A percentile compares a stretch with the other conserved stretches of the same genome.
phyloP scores from a whole-genome alignment of 2,888 invertebrate genomes.

The Lucinisca nassula region DNA sequence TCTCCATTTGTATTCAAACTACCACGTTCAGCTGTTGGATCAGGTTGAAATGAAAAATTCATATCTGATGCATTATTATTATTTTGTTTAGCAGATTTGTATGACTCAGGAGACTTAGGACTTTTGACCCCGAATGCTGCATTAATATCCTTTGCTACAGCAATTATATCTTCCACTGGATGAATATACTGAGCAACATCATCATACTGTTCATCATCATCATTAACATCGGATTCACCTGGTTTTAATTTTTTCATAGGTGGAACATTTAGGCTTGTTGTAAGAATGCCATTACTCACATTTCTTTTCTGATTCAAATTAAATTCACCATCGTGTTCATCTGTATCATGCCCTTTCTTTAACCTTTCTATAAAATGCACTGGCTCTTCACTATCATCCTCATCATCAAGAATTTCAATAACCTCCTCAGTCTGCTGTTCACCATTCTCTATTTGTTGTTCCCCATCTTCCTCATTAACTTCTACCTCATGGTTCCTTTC shows the following conservation, averaged over 20 bases:
- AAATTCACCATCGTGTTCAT: not conserved
- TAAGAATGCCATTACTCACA: conserved; percentile 15
- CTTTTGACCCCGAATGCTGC: conserved; percentile 63
- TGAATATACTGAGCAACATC: conserved; percentile 45
- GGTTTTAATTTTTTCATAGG: conserved; percentile 50
- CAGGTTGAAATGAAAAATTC: not conserved
- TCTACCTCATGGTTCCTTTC: not conserved
- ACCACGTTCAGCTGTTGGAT: not conserved
- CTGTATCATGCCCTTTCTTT: conserved; percentile 23
- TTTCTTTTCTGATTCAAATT: conserved; percentile 23
- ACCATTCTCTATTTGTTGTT: not conserved
- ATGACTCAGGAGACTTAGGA: conserved; percentile 26
- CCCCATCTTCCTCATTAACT: not conserved
- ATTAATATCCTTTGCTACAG: conserved; percentile 64
- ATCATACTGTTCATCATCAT: conserved; percentile 9
- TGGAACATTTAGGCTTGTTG: conserved; percentile 49
- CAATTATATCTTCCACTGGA: conserved; percentile 50
- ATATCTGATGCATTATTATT: not conserved
- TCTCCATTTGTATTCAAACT: not conserved
- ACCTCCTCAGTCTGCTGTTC: conserved; percentile 5
- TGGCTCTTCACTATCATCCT: conserved; percentile 62
- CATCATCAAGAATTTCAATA: conserved; percentile 20
- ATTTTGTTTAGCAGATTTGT: not conserved
- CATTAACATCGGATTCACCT: not conserved
- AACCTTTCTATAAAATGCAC: conserved; percentile 63